phyloP scores from a whole-genome alignment of 2,888 invertebrate genomes.

The Lordiphosa fenestrarum region DNA sequence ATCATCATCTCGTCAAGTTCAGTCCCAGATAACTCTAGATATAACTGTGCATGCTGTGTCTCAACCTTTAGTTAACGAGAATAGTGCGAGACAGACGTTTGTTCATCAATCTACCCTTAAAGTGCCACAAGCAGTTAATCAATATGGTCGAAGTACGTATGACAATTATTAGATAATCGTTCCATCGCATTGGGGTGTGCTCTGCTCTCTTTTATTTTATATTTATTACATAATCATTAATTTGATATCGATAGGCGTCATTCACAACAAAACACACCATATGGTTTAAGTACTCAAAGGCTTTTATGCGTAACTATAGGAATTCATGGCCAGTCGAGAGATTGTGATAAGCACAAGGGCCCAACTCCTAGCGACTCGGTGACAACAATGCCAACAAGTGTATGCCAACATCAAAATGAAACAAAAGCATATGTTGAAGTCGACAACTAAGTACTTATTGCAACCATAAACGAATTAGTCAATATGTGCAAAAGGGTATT shows the following conservation, averaged over 20 bases:
- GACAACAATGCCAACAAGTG: constrained; percentile 12
- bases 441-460: too few relatives aligned
- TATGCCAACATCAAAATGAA: background rate
- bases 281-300: constrained; percentile 12
- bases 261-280: constrained; percentile 23
- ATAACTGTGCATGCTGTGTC: constrained; percentile 2
- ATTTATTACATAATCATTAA: constrained; percentile 32
- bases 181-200: constrained; percentile 5
- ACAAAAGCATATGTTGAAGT: background rate
- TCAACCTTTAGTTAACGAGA: constrained; percentile 11
- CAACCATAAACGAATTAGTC: too few relatives aligned
- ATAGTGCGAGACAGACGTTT: constrained; percentile 15
- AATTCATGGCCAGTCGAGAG: constrained; percentile 25
- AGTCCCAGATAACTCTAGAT: constrained; percentile 1
- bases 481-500: too few relatives aligned
- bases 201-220: constrained; percentile 13
- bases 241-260: constrained; percentile 34
- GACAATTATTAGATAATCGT: constrained; percentile 6
- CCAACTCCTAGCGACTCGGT: constrained; percentile 17
- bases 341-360: constrained; percentile 34
- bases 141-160: constrained; percentile 49
- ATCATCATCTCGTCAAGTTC: constrained; percentile 18
- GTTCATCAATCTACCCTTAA: constrained; percentile 4
- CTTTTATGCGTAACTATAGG: constrained; percentile 6
- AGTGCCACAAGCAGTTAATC: constrained; percentile 9